A percentile compares a stretch with the other conserved stretches of the same genome.
phyloP scores from a whole-genome alignment of 1,140 invertebrate genomes.

The Phenacoccus solenopsis region DNA sequence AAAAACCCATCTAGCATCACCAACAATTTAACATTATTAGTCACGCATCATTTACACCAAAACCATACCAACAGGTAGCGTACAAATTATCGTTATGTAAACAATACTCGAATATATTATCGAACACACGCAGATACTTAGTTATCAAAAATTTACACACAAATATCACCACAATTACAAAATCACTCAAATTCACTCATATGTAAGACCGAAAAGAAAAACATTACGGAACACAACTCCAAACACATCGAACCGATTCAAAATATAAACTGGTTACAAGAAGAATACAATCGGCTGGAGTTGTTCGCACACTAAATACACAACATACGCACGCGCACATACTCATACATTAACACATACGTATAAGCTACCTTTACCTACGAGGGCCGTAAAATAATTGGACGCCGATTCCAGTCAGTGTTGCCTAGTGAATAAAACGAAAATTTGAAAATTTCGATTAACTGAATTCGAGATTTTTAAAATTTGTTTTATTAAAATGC shows the following conservation, averaged over 20 bases:
- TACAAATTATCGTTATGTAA: too few relatives aligned
- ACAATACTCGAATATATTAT: too few relatives aligned
- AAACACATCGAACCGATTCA: background rate
- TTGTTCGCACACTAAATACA: background rate
- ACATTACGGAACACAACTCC: background rate
- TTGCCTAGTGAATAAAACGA: background rate
- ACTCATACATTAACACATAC: background rate
- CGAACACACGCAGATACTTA: too few relatives aligned
- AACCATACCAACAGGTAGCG: too few relatives aligned
- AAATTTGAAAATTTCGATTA: too few relatives aligned
- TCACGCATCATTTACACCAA: background rate
- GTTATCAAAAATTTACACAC: too few relatives aligned
- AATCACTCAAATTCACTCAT: background rate
- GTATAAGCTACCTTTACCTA: background rate
- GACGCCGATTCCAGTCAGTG: background rate
- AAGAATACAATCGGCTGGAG: background rate
- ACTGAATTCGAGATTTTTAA: too few relatives aligned
- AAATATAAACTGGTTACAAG: conserved; percentile 2
- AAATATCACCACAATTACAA: too few relatives aligned
- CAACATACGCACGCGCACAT: background rate
- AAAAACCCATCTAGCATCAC: background rate
- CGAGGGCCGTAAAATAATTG: background rate
- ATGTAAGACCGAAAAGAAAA: too few relatives aligned
- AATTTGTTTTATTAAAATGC: too few relatives aligned
- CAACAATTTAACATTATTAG: background rate